phyloP scores from a whole-genome alignment of 1,140 invertebrate genomes.

The Oryctes rhinoceros region DNA sequence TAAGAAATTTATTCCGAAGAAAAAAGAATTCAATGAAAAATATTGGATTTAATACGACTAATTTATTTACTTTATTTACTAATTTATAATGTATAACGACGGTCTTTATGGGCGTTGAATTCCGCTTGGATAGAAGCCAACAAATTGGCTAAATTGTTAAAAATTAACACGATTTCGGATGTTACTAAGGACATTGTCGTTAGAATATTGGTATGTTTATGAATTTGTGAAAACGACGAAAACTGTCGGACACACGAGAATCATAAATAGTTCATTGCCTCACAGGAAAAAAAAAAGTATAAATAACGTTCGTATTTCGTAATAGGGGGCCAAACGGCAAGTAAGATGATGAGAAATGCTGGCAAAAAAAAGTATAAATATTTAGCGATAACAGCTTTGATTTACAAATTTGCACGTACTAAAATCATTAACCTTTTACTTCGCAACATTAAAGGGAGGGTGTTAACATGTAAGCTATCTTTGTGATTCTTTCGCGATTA shows the following conservation, averaged over 20 bases:
- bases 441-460: not conserved
- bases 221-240: constrained; percentile 1
- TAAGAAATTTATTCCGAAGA: no score
- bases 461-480: not conserved
- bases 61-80: no score
- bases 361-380: constrained; percentile 18
- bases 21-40: no score
- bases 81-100: not conserved
- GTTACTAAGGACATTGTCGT: not conserved
- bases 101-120: not conserved
- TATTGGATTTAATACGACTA: no score
- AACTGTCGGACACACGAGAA: not conserved
- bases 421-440: constrained; percentile 19
- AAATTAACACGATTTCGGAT: constrained; percentile 1
- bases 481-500: constrained; percentile 3
- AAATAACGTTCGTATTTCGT: constrained; percentile 8
- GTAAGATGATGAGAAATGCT: not conserved
- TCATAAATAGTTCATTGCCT: constrained; percentile 18
- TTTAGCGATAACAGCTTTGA: constrained; percentile 10
- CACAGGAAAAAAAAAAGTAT: not conserved
- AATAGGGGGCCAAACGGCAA: not conserved
- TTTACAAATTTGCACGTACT: constrained; percentile 14
- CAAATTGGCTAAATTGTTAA: not conserved
- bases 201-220: not conserved
- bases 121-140: not conserved